Percentiles rank a stretch among this genome's conserved stretches.
These are phyloP conservation scores for Euura saliciscinereae DNA, from an alignment of 1,140 invertebrate species.

Conservation along the genomic window DNA sequence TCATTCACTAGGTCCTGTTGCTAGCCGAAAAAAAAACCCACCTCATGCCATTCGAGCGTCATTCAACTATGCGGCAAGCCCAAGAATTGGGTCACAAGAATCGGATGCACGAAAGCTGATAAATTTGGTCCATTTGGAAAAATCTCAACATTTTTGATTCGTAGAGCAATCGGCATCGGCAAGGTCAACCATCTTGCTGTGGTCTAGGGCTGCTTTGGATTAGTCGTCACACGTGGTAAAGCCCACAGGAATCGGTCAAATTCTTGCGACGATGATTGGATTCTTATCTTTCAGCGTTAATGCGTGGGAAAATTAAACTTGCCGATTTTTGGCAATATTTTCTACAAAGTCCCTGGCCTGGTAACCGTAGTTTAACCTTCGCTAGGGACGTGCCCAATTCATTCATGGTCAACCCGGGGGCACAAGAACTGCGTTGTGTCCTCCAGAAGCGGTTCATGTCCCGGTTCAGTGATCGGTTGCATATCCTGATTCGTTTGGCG, in stretches of 20 bases:
- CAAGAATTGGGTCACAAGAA: too few relatives aligned
- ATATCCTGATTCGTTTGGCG: too few relatives aligned
- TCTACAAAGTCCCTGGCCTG: slow-evolving; percentile 32
- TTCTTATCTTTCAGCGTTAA: neutral
- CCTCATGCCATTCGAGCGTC: too few relatives aligned
- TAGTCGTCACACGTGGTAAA: neutral
- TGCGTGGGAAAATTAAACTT: neutral
- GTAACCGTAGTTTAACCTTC: slow-evolving; percentile 45
- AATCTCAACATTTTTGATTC: too few relatives aligned
- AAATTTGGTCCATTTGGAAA: too few relatives aligned
- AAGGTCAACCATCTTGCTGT: too few relatives aligned
- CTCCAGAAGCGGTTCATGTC: neutral
- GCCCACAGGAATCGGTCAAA: neutral
- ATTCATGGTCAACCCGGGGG: neutral
- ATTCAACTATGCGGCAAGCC: too few relatives aligned
- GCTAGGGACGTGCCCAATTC: slow-evolving; percentile 31
- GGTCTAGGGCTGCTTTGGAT: neutral
- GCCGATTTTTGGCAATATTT: neutral
- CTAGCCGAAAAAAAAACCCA: neutral
- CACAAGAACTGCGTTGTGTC: neutral
- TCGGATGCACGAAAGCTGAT: too few relatives aligned
- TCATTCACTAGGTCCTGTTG: neutral
- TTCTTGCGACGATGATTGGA: neutral
- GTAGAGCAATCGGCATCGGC: too few relatives aligned
- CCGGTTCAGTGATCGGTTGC: neutral